A percentile compares a stretch with the other conserved stretches of the same genome.
These are phyloP conservation scores for Amphipoea lucens DNA, from an alignment of 2,888 invertebrate species.

Conservation along the genomic window DNA sequence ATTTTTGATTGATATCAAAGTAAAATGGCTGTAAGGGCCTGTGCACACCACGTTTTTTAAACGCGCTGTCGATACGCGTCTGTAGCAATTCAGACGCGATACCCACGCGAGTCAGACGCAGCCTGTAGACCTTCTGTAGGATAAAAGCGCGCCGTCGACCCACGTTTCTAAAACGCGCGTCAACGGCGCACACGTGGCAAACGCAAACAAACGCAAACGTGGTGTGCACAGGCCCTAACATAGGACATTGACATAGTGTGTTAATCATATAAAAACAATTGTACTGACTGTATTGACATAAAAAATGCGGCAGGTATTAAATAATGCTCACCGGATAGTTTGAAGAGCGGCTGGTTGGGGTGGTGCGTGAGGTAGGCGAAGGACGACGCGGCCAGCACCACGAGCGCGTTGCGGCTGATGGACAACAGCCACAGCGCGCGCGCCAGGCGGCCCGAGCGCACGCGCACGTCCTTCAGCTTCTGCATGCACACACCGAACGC, in stretches of 20 bases:
- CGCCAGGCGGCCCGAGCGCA: slow-evolving; percentile 74
- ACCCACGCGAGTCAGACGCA: no score
- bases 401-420: slow-evolving; percentile 94
- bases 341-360: slow-evolving; percentile 90
- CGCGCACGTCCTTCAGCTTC: slow-evolving; percentile 91
- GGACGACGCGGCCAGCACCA: slow-evolving; percentile 92
- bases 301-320: background rate
- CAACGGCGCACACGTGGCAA: no score
- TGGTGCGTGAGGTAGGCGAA: slow-evolving; percentile 90
- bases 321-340: slow-evolving; percentile 87
- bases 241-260: background rate
- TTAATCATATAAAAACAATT: background rate
- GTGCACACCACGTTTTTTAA: no score
- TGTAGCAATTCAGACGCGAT: no score
- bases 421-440: slow-evolving; percentile 93
- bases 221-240: background rate
- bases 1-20: background rate
- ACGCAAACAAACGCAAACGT: no score
- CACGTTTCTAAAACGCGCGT: no score
- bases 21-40: background rate
- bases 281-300: background rate
- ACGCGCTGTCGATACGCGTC: no score
- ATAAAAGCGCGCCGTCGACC: no score
- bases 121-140: no score
- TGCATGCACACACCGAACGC: slow-evolving; percentile 74